A percentile compares a stretch with the other conserved stretches of the same genome.
These are phyloP conservation scores for Gadopsis marmoratus DNA, from an alignment of 2,797 vertebrate genomes.

Conservation along the genomic window DNA sequence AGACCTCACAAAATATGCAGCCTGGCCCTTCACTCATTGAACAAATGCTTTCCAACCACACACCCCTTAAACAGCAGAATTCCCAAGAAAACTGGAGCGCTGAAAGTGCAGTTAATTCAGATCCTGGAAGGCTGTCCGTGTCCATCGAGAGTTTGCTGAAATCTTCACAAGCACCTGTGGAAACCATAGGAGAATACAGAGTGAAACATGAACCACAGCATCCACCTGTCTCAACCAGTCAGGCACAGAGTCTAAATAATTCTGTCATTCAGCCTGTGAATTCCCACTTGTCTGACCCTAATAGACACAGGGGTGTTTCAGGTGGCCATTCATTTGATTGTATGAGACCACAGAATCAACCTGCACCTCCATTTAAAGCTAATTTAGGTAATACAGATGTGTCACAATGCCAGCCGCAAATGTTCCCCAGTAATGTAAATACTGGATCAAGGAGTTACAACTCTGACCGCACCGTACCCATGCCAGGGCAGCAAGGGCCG, in stretches of 20 bases:
- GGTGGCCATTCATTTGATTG: slow-evolving; percentile 56
- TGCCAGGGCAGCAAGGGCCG: slow-evolving; percentile 47
- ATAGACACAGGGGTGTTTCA: slow-evolving; percentile 36
- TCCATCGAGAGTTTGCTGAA: slow-evolving; percentile 71
- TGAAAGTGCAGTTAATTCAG: slow-evolving; percentile 31
- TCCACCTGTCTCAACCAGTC: slow-evolving; percentile 22
- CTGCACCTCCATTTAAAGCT: slow-evolving; percentile 66
- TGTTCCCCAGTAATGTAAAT: slow-evolving; percentile 61
- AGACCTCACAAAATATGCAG: slow-evolving; percentile 47
- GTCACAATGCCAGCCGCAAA: slow-evolving; percentile 60
- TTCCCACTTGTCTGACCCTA: slow-evolving; percentile 47
- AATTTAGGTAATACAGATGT: slow-evolving; percentile 56
- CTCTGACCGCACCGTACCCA: slow-evolving; percentile 44
- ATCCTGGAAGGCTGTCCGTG: slow-evolving; percentile 40
- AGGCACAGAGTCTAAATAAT: slow-evolving; percentile 49
- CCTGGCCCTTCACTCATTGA: slow-evolving; percentile 50
- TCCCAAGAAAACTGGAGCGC: slow-evolving; percentile 21
- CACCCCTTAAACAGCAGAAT: slow-evolving; percentile 33
- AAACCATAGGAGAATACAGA: slow-evolving; percentile 38
- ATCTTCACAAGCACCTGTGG: slow-evolving; percentile 39
- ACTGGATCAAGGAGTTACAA: slow-evolving; percentile 51
- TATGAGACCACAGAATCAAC: slow-evolving; percentile 56
- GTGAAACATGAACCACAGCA: slow-evolving; percentile 57
- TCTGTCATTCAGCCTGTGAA: slow-evolving; percentile 64
- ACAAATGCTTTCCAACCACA: slow-evolving; percentile 51